Conservation (phyloP, 2,888 invertebrate genomes). For the Macrophya annulata region DNA sequence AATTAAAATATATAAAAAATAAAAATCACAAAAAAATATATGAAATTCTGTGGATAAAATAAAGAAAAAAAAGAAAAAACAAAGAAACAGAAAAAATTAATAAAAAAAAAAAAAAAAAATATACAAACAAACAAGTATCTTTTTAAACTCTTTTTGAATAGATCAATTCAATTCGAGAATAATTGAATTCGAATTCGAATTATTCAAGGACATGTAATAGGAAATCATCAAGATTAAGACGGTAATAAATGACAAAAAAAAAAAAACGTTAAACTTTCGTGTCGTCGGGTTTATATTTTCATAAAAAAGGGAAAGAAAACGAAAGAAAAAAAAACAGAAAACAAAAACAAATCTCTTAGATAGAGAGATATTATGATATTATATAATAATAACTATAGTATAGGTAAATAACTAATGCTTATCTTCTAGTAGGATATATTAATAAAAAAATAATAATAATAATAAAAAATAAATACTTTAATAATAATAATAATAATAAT, state of each 20-base stretch:
- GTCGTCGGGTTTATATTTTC: constrained; percentile 41
- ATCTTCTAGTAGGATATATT: background rate
- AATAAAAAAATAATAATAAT: background rate
- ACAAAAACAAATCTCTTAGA: constrained; percentile 4
- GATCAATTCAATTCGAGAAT: background rate
- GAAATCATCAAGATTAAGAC: background rate
- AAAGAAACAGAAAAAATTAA: background rate
- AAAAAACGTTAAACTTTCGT: background rate
- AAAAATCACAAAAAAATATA: too few relatives aligned
- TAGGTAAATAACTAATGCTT: constrained; percentile 10
- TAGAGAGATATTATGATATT: constrained; percentile 5
- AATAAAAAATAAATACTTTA: background rate
- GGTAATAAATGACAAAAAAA: background rate
- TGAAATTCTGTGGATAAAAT: background rate
- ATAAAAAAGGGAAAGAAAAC: constrained; percentile 14
- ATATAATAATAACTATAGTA: constrained; percentile 21
- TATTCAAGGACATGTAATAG: background rate
- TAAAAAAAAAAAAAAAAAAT: background rate
- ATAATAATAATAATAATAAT: background rate
- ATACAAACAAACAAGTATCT: background rate
- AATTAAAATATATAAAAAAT: too few relatives aligned
- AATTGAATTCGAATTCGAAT: too few relatives aligned
- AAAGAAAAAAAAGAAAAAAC: background rate
- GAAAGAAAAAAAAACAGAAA: background rate
- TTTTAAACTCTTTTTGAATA: background rate